phyloP scores from a whole-genome alignment of 1,140 invertebrate species.

The Caenorhabditis briggsae region DNA sequence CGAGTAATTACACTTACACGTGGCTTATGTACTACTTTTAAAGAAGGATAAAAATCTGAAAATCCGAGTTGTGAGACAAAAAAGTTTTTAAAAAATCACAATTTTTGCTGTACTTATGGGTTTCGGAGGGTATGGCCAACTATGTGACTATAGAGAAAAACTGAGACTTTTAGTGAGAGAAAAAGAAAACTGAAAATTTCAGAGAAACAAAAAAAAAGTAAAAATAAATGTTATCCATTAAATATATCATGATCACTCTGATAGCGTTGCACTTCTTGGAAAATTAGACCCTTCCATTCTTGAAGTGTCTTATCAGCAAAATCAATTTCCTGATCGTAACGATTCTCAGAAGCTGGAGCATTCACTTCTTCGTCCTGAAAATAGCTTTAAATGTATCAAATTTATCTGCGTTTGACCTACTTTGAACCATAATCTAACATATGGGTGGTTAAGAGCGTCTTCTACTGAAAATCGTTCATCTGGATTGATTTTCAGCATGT shows the following conservation, averaged over 20 bases:
- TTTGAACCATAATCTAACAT: constrained; percentile 57
- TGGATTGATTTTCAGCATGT: constrained; percentile 58
- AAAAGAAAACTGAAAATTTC: too few species aligned
- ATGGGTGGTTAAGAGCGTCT: constrained; percentile 57
- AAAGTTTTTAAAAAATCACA: background rate
- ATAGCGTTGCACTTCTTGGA: constrained; percentile 56
- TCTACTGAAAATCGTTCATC: constrained; percentile 55
- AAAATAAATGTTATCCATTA: constrained; percentile 10
- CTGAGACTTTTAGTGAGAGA: too few species aligned
- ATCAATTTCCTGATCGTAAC: constrained; percentile 57
- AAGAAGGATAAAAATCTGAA: too few species aligned
- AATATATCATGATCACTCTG: constrained; percentile 55
- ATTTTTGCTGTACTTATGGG: too few species aligned
- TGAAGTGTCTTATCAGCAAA: constrained; percentile 37
- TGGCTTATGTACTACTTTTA: too few species aligned
- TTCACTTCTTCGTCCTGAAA: constrained; percentile 61
- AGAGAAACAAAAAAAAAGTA: too few species aligned
- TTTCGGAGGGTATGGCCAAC: too few species aligned
- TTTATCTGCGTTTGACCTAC: background rate
- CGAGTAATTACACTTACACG: too few species aligned
- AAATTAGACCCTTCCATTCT: constrained; percentile 59
- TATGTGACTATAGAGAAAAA: too few species aligned
- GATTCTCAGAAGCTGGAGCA: constrained; percentile 31
- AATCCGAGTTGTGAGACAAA: too few species aligned
- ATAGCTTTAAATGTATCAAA: background rate